Evolutionary conservation across 1,140 invertebrate genomes (phyloP).

Genomic region (Berghia stephanieae): DNA sequence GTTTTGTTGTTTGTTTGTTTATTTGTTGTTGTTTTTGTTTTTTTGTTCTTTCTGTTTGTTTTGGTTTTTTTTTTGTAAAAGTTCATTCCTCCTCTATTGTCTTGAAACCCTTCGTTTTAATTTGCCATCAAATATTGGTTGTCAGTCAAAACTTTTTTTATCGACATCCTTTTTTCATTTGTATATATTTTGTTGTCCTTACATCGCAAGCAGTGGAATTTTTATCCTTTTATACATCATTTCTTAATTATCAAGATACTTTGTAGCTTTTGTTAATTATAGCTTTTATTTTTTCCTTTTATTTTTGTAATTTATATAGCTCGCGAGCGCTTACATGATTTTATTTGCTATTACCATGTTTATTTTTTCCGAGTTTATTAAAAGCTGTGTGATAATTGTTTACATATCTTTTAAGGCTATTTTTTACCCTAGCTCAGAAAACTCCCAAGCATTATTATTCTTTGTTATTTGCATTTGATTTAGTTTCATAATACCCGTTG

Average conservation of each 20-base stretch:
- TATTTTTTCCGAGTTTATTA: neutral
- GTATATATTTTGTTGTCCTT: too few relatives aligned
- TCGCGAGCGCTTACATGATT: too few relatives aligned
- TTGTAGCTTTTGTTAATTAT: too few relatives aligned
- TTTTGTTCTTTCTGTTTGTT: neutral
- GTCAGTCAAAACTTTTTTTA: neutral
- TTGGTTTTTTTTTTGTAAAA: too few relatives aligned
- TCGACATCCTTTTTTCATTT: neutral
- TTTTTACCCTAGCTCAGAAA: neutral
- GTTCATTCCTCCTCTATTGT: neutral
- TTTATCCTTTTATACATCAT: too few relatives aligned
- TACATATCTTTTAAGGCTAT: neutral
- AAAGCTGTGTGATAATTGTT: neutral
- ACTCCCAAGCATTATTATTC: neutral
- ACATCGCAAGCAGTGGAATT: too few relatives aligned
- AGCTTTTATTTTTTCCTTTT: too few relatives aligned
- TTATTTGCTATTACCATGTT: too few relatives aligned
- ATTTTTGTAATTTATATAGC: too few relatives aligned
- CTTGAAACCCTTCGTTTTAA: neutral
- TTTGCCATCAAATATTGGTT: neutral
- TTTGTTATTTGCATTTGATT: neutral
- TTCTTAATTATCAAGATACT: too few relatives aligned
- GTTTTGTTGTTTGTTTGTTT: neutral
- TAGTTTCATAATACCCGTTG: neutral
- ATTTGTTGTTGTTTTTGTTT: neutral